These are phyloP conservation scores for Lutjanus campechanus DNA, from an alignment of 2,797 vertebrate species.

Conservation along the genomic window DNA sequence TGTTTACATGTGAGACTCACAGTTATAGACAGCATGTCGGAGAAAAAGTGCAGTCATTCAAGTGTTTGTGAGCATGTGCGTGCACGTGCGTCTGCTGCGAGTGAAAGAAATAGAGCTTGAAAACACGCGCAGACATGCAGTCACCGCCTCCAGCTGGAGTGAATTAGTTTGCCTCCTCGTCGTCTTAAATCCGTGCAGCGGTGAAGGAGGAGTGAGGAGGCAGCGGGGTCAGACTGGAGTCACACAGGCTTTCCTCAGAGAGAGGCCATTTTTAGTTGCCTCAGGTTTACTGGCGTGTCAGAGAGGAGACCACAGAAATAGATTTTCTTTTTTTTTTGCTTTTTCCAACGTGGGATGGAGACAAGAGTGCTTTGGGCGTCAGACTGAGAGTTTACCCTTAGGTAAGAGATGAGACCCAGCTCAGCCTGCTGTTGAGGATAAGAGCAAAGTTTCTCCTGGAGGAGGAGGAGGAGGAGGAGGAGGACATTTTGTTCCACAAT, in stretches of 20 bases:
- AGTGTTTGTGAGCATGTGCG: constrained; percentile 14
- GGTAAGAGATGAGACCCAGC: constrained; percentile 23
- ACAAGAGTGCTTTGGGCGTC: constrained; percentile 40
- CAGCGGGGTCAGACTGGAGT: constrained; percentile 69
- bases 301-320: constrained; percentile 42
- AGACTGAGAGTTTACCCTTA: constrained; percentile 34
- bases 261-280: constrained; percentile 62
- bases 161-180: constrained; percentile 49
- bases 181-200: constrained; percentile 51
- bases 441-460: constrained; percentile 18
- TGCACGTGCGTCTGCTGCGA: neutral
- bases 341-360: constrained; percentile 36
- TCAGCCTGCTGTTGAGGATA: constrained; percentile 19
- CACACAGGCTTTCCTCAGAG: constrained; percentile 58
- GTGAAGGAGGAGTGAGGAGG: constrained; percentile 44
- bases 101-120: constrained; percentile 23
- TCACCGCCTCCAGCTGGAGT: constrained; percentile 57
- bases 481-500: constrained; percentile 23
- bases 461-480: neutral
- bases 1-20: constrained; percentile 5
- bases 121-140: constrained; percentile 25
- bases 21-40: neutral
- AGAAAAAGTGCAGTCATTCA: constrained; percentile 7
- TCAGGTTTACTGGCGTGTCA: constrained; percentile 43
- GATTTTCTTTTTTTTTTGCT: neutral